Evolutionary conservation across 2,113 vertebrate species (phyloP).

Genomic region (Ornithorhynchus anatinus): DNA sequence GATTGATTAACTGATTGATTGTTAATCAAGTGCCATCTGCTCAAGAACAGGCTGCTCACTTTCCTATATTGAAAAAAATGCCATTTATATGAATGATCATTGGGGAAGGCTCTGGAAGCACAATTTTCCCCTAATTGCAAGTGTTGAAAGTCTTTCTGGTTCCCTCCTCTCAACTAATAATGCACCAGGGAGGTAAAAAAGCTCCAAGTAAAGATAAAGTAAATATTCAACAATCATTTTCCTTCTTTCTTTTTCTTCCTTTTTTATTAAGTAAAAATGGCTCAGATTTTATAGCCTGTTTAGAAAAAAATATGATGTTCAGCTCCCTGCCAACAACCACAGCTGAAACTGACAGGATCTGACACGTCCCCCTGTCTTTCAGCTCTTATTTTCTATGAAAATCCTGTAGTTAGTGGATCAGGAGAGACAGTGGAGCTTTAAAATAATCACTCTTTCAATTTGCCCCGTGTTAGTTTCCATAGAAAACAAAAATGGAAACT

Average conservation of each 20-base stretch:
- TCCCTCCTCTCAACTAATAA: neutral
- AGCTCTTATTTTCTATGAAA: conserved; percentile 40
- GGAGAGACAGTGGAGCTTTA: conserved; percentile 46
- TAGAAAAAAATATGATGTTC: conserved; percentile 43
- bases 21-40: no score
- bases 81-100: no score
- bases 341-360: conserved; percentile 47
- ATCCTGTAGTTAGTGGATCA: conserved; percentile 33
- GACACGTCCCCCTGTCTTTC: conserved; percentile 39
- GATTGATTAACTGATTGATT: no score
- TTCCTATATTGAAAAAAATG: no score
- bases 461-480: conserved; percentile 64
- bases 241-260: no score
- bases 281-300: conserved; percentile 35
- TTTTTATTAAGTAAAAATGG: conserved; percentile 11
- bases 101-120: neutral
- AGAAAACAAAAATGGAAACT: conserved; percentile 71
- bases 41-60: no score
- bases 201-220: conserved; percentile 10
- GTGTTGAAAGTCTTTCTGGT: neutral
- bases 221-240: neutral
- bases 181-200: neutral
- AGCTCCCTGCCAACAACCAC: conserved; percentile 42
- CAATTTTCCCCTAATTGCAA: neutral
- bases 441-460: conserved; percentile 54